Base-by-base conservation (phyloP, 2,888 invertebrate genomes). In the Deroplatys truncata region DNA sequence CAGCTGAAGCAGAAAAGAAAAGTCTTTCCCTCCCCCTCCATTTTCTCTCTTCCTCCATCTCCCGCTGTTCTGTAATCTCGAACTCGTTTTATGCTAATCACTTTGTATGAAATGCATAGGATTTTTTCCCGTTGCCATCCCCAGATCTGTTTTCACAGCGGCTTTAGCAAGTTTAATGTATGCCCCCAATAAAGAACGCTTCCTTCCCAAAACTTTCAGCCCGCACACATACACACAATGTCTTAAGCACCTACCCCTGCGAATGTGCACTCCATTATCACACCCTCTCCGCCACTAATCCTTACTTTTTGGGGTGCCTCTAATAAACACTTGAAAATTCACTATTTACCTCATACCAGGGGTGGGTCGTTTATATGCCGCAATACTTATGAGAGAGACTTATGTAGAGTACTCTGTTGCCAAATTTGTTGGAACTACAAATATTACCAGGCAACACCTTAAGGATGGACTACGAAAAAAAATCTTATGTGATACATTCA, bases 61-160 rank as follows among this genome's bases (percentile, higher is more conserved):
- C 49, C 31, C 10, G 16, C 28, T 20, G 29, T 84, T 72, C 56
- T 28, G 35, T 89, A 85, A 82, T 82, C 89, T 85, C 56, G 56
- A 15, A 28, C 28, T 35, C 85, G 85, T 86, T 84, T 89, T 90
- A 90, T 90, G 90, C 85, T 90, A 90, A 90, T 90, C 89, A 90
- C 31, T 84, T 84, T 35, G 82, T 85, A 86, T 88, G 86, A 90
- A 88, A 86, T 90, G 85, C 85, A 88, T 89, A 89, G 87, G 84
- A 89, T 89, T 87, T 86, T 72, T 87, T n/a, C 85, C 43, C 31
- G 82, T 86, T 29, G 31, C 87, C 83, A 83, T 35, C 87, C 56
- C 82, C 25, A 83, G 87, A 87, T 82, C 56, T 72, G 56, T 72
- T 72, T 72, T 72, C 56, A 72, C 56, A 72, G 56, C 56, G 56